Percentiles rank a stretch among this genome's conserved stretches.
These are phyloP conservation scores for Hoplodrina blanda DNA, from an alignment of 2,888 invertebrate genomes.

Conservation along the genomic window DNA sequence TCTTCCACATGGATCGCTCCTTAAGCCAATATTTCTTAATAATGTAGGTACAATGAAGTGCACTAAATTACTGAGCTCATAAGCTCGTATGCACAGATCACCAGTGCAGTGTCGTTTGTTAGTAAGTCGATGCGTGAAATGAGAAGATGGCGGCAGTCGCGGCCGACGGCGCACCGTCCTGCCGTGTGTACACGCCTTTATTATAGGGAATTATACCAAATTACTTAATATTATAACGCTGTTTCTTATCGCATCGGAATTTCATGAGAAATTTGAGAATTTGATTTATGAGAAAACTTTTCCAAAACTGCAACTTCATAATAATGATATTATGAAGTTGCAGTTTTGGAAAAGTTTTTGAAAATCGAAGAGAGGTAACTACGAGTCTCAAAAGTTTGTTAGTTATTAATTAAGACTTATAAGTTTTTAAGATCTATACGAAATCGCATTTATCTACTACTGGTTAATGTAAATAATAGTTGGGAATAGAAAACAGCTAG, in stretches of 20 bases:
- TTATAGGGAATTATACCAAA: slow-evolving; percentile 25
- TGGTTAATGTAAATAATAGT: not conserved
- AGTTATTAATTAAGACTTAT: too few species aligned
- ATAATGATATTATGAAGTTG: not conserved
- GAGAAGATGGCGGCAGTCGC: slow-evolving; percentile 64
- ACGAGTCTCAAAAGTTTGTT: too few species aligned
- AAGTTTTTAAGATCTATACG: not conserved
- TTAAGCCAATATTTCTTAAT: not conserved
- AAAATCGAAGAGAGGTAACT: not conserved
- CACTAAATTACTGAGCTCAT: slow-evolving; percentile 19
- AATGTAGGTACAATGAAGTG: not conserved
- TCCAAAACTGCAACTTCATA: not conserved
- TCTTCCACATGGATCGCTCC: not conserved
- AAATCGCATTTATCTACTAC: too few species aligned
- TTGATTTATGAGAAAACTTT: too few species aligned
- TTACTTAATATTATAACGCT: slow-evolving; percentile 26
- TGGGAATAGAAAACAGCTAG: not conserved
- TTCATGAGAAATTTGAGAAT: too few species aligned
- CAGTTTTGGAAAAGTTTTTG: not conserved
- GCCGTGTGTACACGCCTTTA: not conserved
- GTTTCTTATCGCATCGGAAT: slow-evolving; percentile 11
- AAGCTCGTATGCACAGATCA: slow-evolving; percentile 20
- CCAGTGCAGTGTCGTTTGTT: slow-evolving; percentile 66
- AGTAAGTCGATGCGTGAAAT: slow-evolving; percentile 77
- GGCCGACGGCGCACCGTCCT: slow-evolving; percentile 59